Evolutionary conservation across 92 coral and sea anemone species (phyloP).

Genomic region (Anthopleura xanthogrammica): DNA sequence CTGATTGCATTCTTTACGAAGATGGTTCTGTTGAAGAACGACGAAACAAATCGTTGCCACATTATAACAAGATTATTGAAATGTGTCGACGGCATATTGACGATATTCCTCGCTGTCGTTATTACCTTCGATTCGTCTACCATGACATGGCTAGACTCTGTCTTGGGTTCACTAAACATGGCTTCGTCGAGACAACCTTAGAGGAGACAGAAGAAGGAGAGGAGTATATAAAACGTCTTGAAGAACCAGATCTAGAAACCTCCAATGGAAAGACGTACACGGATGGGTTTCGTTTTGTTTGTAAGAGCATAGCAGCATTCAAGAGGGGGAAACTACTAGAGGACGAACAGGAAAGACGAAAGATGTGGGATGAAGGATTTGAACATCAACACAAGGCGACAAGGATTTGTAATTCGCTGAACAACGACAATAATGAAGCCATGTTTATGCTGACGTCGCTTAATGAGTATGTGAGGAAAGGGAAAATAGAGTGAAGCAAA

Average conservation of each 20-base stretch:
- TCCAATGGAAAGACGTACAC: constrained; percentile 20
- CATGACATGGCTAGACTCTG: constrained; percentile 42
- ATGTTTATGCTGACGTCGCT: constrained; percentile 29
- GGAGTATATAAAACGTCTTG: constrained; percentile 26
- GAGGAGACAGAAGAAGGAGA: constrained; percentile 33
- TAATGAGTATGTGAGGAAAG: background rate
- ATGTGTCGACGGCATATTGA: constrained; percentile 23
- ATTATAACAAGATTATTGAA: constrained; percentile 30
- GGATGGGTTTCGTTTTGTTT: constrained; percentile 42
- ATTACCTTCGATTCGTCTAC: constrained; percentile 32
- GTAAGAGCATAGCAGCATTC: constrained; percentile 39
- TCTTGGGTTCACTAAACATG: constrained; percentile 42
- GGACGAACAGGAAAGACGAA: background rate
- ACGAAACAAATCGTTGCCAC: constrained; percentile 12
- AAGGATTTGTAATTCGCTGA: constrained; percentile 26
- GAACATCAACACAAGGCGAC: constrained; percentile 14
- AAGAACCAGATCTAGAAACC: constrained; percentile 38
- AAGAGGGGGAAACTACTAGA: constrained; percentile 21
- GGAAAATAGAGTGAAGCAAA: background rate
- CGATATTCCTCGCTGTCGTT: constrained; percentile 30
- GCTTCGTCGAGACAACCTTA: constrained; percentile 13
- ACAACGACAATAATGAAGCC: constrained; percentile 13
- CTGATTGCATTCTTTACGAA: constrained; percentile 33
- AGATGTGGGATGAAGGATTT: constrained; percentile 13
- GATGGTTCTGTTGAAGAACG: constrained; percentile 20